These are phyloP conservation scores for Apamea epomidion DNA, from an alignment of 2,888 invertebrate genomes.

Conservation along the genomic window DNA sequence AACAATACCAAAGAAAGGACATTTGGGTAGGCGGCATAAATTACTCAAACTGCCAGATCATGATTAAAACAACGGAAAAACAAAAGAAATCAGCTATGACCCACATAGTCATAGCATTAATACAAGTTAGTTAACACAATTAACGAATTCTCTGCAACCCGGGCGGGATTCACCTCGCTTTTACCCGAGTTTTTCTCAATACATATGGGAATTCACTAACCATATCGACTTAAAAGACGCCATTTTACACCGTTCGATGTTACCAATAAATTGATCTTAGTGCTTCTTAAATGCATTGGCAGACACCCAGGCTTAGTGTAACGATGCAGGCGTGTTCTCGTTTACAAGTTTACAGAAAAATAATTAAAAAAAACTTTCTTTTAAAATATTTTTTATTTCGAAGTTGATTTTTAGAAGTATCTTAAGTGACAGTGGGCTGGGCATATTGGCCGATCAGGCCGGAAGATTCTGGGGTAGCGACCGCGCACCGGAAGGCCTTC, in stretches of 20 bases:
- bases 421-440: neutral
- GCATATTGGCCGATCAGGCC: neutral
- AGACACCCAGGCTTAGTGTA: slow-evolving; percentile 34
- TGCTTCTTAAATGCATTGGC: slow-evolving; percentile 39
- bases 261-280: slow-evolving; percentile 32
- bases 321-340: neutral
- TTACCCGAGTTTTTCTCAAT: neutral
- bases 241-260: slow-evolving; percentile 5
- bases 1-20: neutral
- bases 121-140: neutral
- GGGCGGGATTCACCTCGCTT: neutral
- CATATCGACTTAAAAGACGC: neutral
- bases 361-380: neutral
- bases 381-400: neutral
- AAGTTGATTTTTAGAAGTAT: neutral
- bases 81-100: neutral
- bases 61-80: neutral
- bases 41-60: neutral
- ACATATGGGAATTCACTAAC: neutral
- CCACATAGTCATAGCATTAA: neutral
- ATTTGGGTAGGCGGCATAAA: neutral
- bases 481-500: too few species aligned
- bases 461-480: too few species aligned
- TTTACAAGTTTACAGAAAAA: slow-evolving; percentile 7
- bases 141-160: neutral